Base-by-base conservation (phyloP, 2,113 vertebrate species). In the Chionodraco myersi region DNA sequence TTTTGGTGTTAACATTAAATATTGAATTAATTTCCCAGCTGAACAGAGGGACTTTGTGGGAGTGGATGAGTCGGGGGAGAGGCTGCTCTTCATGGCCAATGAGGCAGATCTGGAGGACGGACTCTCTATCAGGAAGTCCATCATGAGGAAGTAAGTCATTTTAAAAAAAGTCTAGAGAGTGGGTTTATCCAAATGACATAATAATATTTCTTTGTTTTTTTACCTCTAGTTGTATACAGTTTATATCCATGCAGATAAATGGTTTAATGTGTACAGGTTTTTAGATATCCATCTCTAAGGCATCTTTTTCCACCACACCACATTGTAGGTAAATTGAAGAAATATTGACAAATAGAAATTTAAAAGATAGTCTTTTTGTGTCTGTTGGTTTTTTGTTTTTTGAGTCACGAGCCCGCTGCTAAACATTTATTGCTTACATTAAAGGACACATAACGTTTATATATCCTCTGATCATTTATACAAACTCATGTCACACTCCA, bases 21-120 rank as follows among this genome's bases (percentile, higher is more conserved):
- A 4, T 72, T 78, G 14, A 81, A 2, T 67, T 0, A 70, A 72
- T 62, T 88, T 73, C 18, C 11, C 93, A 99, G 98, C 96, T 90
- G 98, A 99, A 88, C 98, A 99, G 84, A 96, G 98, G 2, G 98
- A 99, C 93, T 99, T 99, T 93, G 95, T 99, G 80, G 98, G 98
- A 72, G 96, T 99, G 88, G 98, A 99, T 89, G 93, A 94, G 81
- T 96, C 97, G 9, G 97, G 96, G 70, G 97, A 96, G 89, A 95
- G 97, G 84, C 95, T 99, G 80, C 96, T 99, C 86, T 99, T 99
- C 89, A 96, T 99, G 97, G 97, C 97, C 91, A 99, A 99, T 73
- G 98, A 99, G 94, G 97, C 97, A 10, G 98, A 99, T 92, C 94
- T 99, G 95, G 97, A 99, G 86, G 97, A 98, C 72, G 98, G 97